Conservation (phyloP, 2,797 vertebrate genomes). For the Xiphorhynchus erythropygius region DNA sequence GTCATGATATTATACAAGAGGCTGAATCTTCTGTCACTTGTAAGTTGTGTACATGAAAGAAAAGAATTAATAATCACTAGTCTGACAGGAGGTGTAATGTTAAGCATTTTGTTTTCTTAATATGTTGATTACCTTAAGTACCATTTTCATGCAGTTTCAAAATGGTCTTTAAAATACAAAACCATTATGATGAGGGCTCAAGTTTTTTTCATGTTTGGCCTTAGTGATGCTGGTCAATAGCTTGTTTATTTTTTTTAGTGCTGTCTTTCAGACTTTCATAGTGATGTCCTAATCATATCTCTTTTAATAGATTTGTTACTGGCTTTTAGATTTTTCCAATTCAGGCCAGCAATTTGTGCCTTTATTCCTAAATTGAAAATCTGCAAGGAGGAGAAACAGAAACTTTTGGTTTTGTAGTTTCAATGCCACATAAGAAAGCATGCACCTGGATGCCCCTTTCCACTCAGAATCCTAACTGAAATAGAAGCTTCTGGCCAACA, state of each 20-base stretch:
- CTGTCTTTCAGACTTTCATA: neutral
- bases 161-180: neutral
- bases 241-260: neutral
- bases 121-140: neutral
- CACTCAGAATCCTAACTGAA: neutral
- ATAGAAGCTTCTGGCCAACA: neutral
- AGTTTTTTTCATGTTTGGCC: neutral
- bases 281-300: neutral
- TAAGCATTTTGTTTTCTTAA: neutral
- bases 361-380: neutral
- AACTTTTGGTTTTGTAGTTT: neutral
- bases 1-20: neutral
- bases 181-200: neutral
- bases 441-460: fast-evolving
- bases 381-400: neutral
- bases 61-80: neutral
- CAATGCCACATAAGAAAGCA: fast-evolving
- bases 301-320: neutral
- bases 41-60: neutral
- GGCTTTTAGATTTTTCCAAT: neutral
- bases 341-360: neutral
- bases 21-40: neutral
- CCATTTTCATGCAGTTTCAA: neutral
- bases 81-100: neutral
- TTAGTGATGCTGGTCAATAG: neutral